These are phyloP conservation scores for Eumerus sabulonum DNA, from an alignment of 2,888 invertebrate species.

Conservation along the genomic window DNA sequence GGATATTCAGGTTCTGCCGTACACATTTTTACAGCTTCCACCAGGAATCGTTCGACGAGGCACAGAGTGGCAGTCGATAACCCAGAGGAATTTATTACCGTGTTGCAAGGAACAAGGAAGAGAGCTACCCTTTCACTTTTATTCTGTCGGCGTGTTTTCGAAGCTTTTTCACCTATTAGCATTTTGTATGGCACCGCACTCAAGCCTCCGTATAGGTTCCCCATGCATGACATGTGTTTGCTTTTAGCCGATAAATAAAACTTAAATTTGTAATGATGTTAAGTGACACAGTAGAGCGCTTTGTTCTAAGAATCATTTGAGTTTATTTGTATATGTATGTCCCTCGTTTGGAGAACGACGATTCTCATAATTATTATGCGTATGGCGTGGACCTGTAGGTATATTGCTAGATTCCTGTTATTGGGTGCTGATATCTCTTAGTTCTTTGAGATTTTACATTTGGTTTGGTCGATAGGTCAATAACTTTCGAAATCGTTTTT, in stretches of 20 bases:
- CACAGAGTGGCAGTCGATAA: conserved; percentile 57
- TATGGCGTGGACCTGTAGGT: not conserved
- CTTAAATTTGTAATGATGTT: conserved; percentile 52
- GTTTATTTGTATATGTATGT: conserved; percentile 23
- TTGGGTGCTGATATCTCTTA: conserved; percentile 37
- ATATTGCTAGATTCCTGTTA: conserved; percentile 41
- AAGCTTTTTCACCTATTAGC: conserved; percentile 30
- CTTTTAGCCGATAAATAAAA: conserved; percentile 60
- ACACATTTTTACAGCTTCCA: conserved; percentile 50
- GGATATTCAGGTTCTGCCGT: conserved; percentile 60
- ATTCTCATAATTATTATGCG: conserved; percentile 51
- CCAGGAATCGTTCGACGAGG: conserved; percentile 22
- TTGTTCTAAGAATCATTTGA: conserved; percentile 31
- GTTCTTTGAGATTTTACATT: conserved; percentile 17
- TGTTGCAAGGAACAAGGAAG: conserved; percentile 65
- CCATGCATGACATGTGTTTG: conserved; percentile 62
- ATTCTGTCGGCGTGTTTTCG: conserved; percentile 37
- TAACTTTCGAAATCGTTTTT: conserved; percentile 18
- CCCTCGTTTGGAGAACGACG: not conserved
- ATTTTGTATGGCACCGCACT: conserved; percentile 17
- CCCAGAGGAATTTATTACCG: conserved; percentile 52
- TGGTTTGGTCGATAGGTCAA: conserved; percentile 37
- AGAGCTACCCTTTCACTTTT: conserved; percentile 62
- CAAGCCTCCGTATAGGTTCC: conserved; percentile 14
- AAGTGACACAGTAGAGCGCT: conserved; percentile 44